Conservation (phyloP, 2,888 invertebrate species). For the Sicus ferrugineus region DNA sequence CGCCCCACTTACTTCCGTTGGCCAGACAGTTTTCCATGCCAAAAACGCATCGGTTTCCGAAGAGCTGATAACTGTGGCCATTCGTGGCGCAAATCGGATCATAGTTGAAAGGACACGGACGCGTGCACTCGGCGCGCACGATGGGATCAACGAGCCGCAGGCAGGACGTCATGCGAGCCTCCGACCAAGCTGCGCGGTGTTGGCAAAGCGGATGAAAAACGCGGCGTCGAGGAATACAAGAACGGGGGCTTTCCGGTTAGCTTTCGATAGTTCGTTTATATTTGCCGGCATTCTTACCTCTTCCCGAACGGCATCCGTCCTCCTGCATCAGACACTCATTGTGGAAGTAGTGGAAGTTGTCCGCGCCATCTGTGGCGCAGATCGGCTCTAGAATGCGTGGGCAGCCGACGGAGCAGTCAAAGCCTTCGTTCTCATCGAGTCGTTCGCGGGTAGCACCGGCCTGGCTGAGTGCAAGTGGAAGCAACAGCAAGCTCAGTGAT, state of each 20-base stretch:
- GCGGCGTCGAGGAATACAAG: not conserved
- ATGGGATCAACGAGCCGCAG: conserved; percentile 45
- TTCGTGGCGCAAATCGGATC: conserved; percentile 48
- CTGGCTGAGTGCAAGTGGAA: not conserved
- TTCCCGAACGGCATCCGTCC: conserved; percentile 44
- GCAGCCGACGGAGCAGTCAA: conserved; percentile 42
- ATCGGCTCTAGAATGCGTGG: conserved; percentile 47
- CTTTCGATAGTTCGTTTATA: not conserved
- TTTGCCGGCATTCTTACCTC: conserved; percentile 36
- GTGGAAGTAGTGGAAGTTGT: conserved; percentile 46
- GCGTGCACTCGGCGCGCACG: conserved; percentile 44
- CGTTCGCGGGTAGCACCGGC: conserved; percentile 3
- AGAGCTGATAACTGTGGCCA: conserved; percentile 43
- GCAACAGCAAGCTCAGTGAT: not conserved
- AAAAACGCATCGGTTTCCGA: conserved; percentile 49
- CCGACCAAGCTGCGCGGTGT: conserved; percentile 43
- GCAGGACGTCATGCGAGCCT: conserved; percentile 48
- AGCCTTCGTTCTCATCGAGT: too few species aligned
- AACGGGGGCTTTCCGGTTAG: not conserved
- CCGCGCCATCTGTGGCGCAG: conserved; percentile 45
- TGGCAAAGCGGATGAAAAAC: not conserved
- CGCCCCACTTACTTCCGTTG: conserved; percentile 43
- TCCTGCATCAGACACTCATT: conserved; percentile 48
- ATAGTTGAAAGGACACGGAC: conserved; percentile 48
- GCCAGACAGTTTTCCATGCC: conserved; percentile 50